Evolutionary conservation across 2,797 vertebrate genomes (phyloP).

Genomic region (Oreortyx pictus): DNA sequence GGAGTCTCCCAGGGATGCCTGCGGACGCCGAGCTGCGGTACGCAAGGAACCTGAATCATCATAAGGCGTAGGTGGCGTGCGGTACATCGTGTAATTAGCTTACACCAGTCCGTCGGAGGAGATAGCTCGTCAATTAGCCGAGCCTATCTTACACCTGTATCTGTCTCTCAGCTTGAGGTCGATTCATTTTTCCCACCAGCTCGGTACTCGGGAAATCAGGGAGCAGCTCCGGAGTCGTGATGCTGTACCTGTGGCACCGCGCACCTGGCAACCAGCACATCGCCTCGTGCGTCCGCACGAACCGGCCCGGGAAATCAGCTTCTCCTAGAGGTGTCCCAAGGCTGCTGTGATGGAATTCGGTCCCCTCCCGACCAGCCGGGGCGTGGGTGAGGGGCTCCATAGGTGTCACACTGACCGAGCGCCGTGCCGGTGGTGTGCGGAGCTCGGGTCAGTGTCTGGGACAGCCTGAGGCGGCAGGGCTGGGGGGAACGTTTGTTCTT

Average conservation of each 20-base stretch:
- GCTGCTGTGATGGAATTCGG: neutral
- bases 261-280: neutral
- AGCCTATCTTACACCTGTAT: neutral
- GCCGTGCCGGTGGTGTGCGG: neutral
- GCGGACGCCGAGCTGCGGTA: neutral
- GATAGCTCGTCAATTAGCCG: neutral
- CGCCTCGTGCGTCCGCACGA: neutral
- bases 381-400: neutral
- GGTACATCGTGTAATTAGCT: neutral
- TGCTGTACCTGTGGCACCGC: neutral
- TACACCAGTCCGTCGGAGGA: neutral
- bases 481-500: accelerated
- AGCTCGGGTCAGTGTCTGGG: neutral
- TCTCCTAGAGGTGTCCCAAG: neutral
- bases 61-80: slow-evolving; percentile 48
- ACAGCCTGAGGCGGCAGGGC: neutral
- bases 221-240: neutral
- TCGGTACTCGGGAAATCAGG: neutral
- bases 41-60: slow-evolving; percentile 37
- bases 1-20: slow-evolving; percentile 17
- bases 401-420: neutral
- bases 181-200: neutral
- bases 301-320: neutral
- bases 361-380: neutral
- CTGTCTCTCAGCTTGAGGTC: neutral